phyloP scores from a whole-genome alignment of 2,888 invertebrate species.

The Synergus gifuensis region DNA sequence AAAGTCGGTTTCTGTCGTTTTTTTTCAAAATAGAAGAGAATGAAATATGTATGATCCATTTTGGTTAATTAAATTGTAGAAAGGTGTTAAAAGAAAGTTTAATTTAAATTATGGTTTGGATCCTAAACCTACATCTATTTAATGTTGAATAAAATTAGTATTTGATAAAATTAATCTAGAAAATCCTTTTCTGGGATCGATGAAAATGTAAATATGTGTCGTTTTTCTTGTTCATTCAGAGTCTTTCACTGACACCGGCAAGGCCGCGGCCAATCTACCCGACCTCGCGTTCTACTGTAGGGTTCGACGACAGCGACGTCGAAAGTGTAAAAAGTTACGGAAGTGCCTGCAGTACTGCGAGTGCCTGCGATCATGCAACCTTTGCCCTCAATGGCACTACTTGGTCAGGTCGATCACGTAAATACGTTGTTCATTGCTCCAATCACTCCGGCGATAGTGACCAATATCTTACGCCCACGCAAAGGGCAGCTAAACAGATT shows the following conservation, averaged over 20 bases:
- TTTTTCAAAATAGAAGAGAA: background rate
- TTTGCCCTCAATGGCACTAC: constrained; percentile 85
- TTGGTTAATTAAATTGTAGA: background rate
- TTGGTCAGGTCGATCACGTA: constrained; percentile 79
- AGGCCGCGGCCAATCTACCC: constrained; percentile 73
- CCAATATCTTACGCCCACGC: constrained; percentile 93
- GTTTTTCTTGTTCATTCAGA: constrained; percentile 60
- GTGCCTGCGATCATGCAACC: constrained; percentile 90
- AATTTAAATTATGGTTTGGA: background rate
- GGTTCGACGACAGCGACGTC: constrained; percentile 81
- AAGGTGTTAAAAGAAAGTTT: background rate
- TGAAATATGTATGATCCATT: background rate
- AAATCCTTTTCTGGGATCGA: background rate
- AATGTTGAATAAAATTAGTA: background rate
- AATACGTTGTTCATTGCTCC: constrained; percentile 92
- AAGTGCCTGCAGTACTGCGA: constrained; percentile 86
- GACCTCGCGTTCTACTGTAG: constrained; percentile 71
- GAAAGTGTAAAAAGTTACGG: constrained; percentile 90
- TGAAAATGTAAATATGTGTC: constrained; percentile 26
- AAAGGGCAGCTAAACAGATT: constrained; percentile 90
- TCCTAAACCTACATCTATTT: background rate
- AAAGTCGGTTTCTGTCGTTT: background rate
- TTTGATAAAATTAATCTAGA: constrained; percentile 7
- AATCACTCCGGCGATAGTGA: constrained; percentile 88
- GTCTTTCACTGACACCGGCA: constrained; percentile 74